These are phyloP conservation scores for Nymphicus hollandicus DNA, from an alignment of 2,113 vertebrate species.

Conservation along the genomic window DNA sequence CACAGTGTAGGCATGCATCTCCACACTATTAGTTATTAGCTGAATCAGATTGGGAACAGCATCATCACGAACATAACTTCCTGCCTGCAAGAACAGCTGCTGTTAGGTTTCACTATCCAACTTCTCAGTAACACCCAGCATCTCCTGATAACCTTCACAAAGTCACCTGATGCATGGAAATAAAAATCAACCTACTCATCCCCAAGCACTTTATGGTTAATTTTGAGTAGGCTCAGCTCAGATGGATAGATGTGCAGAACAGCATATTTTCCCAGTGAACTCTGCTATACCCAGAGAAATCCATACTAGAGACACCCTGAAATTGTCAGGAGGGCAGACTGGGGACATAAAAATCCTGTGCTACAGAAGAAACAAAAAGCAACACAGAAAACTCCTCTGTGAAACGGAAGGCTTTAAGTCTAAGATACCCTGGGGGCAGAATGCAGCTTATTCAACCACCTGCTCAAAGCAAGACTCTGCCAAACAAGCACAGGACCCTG, in stretches of 20 bases:
- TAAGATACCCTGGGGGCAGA: background rate
- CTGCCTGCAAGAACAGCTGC: constrained; percentile 81
- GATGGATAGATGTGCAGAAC: background rate
- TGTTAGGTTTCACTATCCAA: background rate
- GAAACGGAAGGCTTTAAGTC: background rate
- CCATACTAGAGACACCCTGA: background rate
- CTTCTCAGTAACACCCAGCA: background rate
- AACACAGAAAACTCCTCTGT: background rate
- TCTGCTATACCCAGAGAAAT: background rate
- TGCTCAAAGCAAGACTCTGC: background rate
- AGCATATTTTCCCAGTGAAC: background rate
- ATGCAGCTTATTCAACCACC: accelerated
- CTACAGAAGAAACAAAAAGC: background rate
- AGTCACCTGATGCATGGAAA: background rate
- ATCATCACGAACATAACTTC: constrained; percentile 97
- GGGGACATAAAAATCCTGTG: background rate
- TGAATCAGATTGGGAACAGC: constrained; percentile 98
- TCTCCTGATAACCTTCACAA: background rate
- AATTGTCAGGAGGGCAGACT: background rate
- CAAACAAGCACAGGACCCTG: background rate
- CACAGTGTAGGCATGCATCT: constrained; percentile 98
- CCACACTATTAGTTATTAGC: constrained; percentile 98
- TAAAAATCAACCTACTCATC: background rate
- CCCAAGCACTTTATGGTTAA: background rate
- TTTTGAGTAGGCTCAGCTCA: background rate